Base-by-base conservation (phyloP, 2,113 vertebrate species). In the Globicephala melas region DNA sequence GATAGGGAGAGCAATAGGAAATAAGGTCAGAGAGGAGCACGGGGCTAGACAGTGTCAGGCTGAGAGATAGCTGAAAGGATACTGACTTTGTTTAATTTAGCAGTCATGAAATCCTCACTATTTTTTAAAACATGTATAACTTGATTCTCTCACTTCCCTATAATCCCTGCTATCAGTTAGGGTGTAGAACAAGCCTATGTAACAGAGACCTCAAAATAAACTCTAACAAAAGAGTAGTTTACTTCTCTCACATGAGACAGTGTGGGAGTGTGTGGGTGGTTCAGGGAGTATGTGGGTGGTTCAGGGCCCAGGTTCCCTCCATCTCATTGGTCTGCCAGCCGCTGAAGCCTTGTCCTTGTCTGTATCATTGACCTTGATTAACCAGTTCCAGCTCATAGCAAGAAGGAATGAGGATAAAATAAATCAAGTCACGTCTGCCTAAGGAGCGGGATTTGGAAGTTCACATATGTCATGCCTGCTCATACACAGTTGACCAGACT, bases 401-500 rank as follows among this genome's bases (percentile, higher is more conserved):
- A 70, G 73, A 55, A 94, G 73, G 33, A n/a, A 76, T 2, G 38
- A 71, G 31, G 44, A 80, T 50, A 0, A 83, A 53, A 44, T 23
- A 60, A 55, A 77, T 5, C 36, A 60, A 36, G 53, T 25, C 1
- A 31, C 33, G 70, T 90, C 70, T 33, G 3, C 41, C 28, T 47
- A 83, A 65, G 62, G 55, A 68, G 13, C 1, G 0, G 17, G 13
- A 28, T 36, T 89, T 36, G 20, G 41, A 26, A 36, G 26, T 68
- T 68, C 60, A 36, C 14, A n/a, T 25, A 2, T 2, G 0, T 10
- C 26, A 17, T 10, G 25, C 41, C 41, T 74, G 23, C 33, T 58
- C 20, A 7, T 0, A 26, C 5, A 33, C 11, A 8, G 0, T 2
- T 23, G n/a, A 1, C 28, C 3, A 60, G 53, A 18, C 3, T 53